Percentiles rank a stretch among this genome's conserved stretches.
phyloP scores from a whole-genome alignment of 2,888 invertebrate genomes.

The Ceramica pisi region DNA sequence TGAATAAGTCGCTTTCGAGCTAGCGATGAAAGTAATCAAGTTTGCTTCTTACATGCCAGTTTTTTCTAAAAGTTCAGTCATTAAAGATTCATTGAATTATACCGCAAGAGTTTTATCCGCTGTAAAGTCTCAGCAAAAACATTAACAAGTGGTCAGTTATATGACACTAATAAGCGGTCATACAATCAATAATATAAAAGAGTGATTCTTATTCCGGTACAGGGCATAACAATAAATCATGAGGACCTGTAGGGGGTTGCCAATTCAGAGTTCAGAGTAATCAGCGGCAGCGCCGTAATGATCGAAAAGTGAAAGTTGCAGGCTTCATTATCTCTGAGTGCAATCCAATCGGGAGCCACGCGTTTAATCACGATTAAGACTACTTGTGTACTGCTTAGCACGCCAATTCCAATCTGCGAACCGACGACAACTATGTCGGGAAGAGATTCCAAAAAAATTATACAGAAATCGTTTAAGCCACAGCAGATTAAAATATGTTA shows the following conservation, averaged over 20 bases:
- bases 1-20: slow-evolving; percentile 41
- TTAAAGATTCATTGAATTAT: slow-evolving; percentile 18
- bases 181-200: slow-evolving; percentile 63
- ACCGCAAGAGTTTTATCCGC: slow-evolving; percentile 13
- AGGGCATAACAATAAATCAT: slow-evolving; percentile 60
- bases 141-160: slow-evolving; percentile 55
- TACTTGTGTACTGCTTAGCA: slow-evolving; percentile 66
- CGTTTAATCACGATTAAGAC: slow-evolving; percentile 83
- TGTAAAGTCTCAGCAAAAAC: slow-evolving; percentile 32
- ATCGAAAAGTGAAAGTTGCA: slow-evolving; percentile 86
- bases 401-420: slow-evolving; percentile 70
- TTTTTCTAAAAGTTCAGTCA: slow-evolving; percentile 18
- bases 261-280: slow-evolving; percentile 67
- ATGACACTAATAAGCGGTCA: slow-evolving; percentile 63
- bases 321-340: slow-evolving; percentile 81
- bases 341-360: slow-evolving; percentile 81
- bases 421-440: slow-evolving; percentile 43
- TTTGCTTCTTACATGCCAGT: slow-evolving; percentile 1
- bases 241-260: slow-evolving; percentile 71
- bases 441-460: slow-evolving; percentile 50
- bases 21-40: slow-evolving; percentile 42
- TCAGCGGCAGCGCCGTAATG: slow-evolving; percentile 77
- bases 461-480: slow-evolving; percentile 61
- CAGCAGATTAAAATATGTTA: slow-evolving; percentile 69
- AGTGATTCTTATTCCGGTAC: slow-evolving; percentile 56